These are phyloP conservation scores for Reinhardtius hippoglossoides DNA, from an alignment of 2,113 vertebrate genomes.

Conservation along the genomic window DNA sequence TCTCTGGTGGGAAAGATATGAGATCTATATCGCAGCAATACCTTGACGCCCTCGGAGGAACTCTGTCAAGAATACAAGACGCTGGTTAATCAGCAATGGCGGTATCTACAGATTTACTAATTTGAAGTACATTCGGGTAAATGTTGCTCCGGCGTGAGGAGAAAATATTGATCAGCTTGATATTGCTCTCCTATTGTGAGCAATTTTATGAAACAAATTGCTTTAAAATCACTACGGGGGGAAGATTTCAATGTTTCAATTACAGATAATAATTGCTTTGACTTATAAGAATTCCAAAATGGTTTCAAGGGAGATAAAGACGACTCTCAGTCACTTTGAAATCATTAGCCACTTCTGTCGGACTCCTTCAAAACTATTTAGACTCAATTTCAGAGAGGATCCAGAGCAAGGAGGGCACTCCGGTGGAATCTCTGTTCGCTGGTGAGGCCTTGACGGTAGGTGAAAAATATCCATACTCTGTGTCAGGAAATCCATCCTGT, in stretches of 20 bases:
- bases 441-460: too few species aligned
- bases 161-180: conserved; percentile 16
- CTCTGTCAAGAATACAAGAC: conserved; percentile 51
- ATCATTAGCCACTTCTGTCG: conserved; percentile 35
- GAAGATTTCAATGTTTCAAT: conserved; percentile 43
- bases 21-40: conserved; percentile 49
- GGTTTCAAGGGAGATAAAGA: conserved; percentile 34
- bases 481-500: not conserved
- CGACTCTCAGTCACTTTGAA: conserved; percentile 35
- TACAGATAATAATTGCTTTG: conserved; percentile 48
- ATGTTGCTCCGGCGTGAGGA: conserved; percentile 8
- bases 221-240: conserved; percentile 20
- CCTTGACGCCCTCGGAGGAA: conserved; percentile 37
- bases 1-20: conserved; percentile 38
- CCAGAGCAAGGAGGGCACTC: not conserved
- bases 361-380: conserved; percentile 31
- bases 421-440: too few species aligned
- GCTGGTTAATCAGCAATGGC: conserved; percentile 21
- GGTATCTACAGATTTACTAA: not conserved
- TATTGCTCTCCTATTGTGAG: conserved; percentile 16
- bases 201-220: conserved; percentile 23
- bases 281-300: conserved; percentile 38
- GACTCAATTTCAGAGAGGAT: conserved; percentile 33
- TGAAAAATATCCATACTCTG: conserved; percentile 23
- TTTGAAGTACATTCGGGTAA: conserved; percentile 7